Evolutionary conservation across 2,113 vertebrate genomes (phyloP).

Genomic region (Vireo altiloquus): DNA sequence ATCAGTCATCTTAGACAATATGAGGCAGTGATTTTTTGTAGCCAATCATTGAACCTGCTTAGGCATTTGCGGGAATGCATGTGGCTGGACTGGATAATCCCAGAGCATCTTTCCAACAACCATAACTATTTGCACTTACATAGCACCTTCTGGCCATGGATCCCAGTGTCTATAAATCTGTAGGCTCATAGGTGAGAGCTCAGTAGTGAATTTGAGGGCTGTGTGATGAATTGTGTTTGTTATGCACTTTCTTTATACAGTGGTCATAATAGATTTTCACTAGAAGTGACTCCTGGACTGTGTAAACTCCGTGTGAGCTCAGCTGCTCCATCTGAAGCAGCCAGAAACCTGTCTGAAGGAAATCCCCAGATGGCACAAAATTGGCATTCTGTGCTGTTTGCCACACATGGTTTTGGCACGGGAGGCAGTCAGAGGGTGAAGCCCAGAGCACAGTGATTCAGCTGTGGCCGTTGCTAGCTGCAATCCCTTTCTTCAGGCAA

Average conservation of each 20-base stretch:
- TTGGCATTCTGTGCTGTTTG: background rate
- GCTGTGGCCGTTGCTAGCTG: background rate
- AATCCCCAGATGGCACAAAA: conserved; percentile 16
- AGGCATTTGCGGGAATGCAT: conserved; percentile 20
- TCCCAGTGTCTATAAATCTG: background rate
- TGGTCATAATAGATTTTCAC: background rate
- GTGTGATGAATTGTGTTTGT: background rate
- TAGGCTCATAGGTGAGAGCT: background rate
- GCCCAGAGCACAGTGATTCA: background rate
- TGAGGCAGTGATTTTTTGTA: conserved; percentile 5
- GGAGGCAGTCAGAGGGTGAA: background rate
- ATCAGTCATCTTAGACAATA: conserved; percentile 32
- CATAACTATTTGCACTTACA: conserved; percentile 16
- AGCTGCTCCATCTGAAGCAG: background rate
- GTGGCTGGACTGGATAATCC: background rate
- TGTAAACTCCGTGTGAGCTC: background rate
- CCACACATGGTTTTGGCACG: background rate
- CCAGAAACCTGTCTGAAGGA: background rate
- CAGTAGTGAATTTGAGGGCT: background rate
- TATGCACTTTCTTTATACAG: background rate
- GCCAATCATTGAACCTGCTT: background rate
- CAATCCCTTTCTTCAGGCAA: background rate
- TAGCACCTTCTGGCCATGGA: background rate
- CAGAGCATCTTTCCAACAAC: conserved; percentile 11
- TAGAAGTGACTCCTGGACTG: background rate